phyloP scores from a whole-genome alignment of 2,888 invertebrate genomes.

The Andrena dorsata region DNA sequence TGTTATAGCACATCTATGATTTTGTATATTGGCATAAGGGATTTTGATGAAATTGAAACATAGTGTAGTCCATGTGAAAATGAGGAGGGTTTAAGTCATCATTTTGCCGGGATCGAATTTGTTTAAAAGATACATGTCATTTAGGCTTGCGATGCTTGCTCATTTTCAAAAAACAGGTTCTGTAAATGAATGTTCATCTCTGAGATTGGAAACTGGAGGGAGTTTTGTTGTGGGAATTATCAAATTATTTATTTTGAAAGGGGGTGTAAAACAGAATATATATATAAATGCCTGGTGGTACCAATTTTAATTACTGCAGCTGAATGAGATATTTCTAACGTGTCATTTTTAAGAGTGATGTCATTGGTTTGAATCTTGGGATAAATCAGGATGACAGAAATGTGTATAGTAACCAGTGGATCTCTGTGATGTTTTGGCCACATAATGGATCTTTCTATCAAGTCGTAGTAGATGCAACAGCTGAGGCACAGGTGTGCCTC shows the following conservation, averaged over 20 bases:
- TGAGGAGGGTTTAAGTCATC: too few relatives aligned
- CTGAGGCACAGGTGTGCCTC: slow-evolving; percentile 69
- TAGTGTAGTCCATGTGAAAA: too few relatives aligned
- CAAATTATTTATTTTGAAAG: background rate
- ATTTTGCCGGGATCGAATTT: too few relatives aligned
- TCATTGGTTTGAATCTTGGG: slow-evolving; percentile 41
- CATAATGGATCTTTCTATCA: slow-evolving; percentile 65
- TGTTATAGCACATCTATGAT: too few relatives aligned
- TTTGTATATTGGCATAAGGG: too few relatives aligned
- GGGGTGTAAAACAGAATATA: background rate
- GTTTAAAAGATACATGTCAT: too few relatives aligned
- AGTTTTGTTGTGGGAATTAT: background rate
- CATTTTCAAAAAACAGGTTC: too few relatives aligned
- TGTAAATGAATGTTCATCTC: too few relatives aligned
- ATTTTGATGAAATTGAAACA: too few relatives aligned
- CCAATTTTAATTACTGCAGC: background rate
- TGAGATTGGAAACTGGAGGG: too few relatives aligned
- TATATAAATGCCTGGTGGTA: background rate
- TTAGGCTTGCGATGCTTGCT: too few relatives aligned
- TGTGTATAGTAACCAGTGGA: slow-evolving; percentile 63
- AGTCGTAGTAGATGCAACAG: slow-evolving; percentile 43
- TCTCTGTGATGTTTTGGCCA: slow-evolving; percentile 42
- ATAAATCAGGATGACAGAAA: slow-evolving; percentile 60
- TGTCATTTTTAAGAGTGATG: slow-evolving; percentile 49
- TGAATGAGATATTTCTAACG: slow-evolving; percentile 15